Evolutionary conservation across 2,797 vertebrate species (phyloP).

Genomic region (Chelon labrosus): DNA sequence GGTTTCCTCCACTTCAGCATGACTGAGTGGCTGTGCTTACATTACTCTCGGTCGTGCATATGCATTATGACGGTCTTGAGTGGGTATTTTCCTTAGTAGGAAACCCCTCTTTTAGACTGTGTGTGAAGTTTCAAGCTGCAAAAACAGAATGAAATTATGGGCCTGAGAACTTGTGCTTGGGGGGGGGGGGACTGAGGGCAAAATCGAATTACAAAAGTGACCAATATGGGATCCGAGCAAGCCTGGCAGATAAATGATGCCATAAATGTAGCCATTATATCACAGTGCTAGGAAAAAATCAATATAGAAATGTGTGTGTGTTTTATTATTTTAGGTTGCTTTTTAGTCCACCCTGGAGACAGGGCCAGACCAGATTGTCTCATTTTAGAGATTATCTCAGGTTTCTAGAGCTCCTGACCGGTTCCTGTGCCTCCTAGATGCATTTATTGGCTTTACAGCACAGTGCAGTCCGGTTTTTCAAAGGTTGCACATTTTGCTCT

Average conservation of each 20-base stretch:
- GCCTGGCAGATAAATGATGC: constrained; percentile 39
- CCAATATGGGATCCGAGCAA: constrained; percentile 35
- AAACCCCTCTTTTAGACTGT: constrained; percentile 47
- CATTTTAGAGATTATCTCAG: constrained; percentile 14
- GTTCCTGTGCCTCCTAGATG: background rate
- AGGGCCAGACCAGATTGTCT: constrained; percentile 17
- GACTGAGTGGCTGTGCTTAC: constrained; percentile 37
- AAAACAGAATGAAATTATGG: constrained; percentile 33
- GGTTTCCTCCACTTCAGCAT: constrained; percentile 48
- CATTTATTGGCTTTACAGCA: background rate
- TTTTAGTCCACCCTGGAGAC: constrained; percentile 22
- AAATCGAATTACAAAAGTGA: constrained; percentile 34
- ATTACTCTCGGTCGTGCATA: constrained; percentile 56
- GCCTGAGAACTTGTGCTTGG: constrained; percentile 21
- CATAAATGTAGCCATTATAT: constrained; percentile 42
- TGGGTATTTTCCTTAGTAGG: constrained; percentile 46
- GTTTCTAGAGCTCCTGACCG: background rate
- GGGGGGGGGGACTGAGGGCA: constrained; percentile 2
- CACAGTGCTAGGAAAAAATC: constrained; percentile 34
- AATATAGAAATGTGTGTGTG: constrained; percentile 11
- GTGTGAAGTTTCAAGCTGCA: constrained; percentile 22
- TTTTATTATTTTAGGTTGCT: constrained; percentile 8
- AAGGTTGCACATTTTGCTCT: background rate
- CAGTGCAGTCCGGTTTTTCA: background rate
- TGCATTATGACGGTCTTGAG: constrained; percentile 46